Percentiles rank a stretch among this genome's conserved stretches.
Evolutionary conservation across 2,888 invertebrate species (phyloP).

Genomic region (Diplazon laetatorius): DNA sequence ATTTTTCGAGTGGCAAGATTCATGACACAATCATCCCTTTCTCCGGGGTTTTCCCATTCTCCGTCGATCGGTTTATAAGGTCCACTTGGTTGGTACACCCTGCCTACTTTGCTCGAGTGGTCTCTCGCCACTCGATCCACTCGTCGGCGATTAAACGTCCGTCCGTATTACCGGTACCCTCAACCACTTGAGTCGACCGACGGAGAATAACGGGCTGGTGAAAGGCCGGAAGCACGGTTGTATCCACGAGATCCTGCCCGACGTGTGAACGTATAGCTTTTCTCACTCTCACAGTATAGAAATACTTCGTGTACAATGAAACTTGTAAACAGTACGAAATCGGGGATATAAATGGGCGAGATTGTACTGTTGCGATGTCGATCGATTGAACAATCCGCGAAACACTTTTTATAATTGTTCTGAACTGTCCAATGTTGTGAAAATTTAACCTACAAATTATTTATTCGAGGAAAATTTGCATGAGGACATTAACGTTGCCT

Average conservation of each 20-base stretch:
- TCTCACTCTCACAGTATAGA: background rate
- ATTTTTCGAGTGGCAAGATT: constrained; percentile 69
- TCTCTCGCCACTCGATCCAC: constrained; percentile 62
- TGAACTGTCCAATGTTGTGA: no score
- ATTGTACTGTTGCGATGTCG: no score
- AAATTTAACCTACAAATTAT: no score
- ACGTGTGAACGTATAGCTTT: constrained; percentile 19
- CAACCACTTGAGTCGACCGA: constrained; percentile 40
- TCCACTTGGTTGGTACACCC: constrained; percentile 27
- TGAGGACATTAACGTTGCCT: background rate
- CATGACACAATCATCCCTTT: constrained; percentile 31
- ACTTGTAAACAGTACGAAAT: no score
- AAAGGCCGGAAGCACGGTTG: background rate
- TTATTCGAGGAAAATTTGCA: no score
- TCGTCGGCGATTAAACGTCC: constrained; percentile 64
- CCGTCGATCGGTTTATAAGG: constrained; percentile 31
- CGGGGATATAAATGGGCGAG: no score
- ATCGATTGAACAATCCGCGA: no score
- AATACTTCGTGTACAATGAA: no score
- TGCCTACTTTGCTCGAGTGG: constrained; percentile 58
- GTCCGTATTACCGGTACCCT: constrained; percentile 48
- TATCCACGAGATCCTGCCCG: constrained; percentile 8
- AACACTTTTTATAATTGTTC: no score
- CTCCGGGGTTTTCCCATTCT: constrained; percentile 31
- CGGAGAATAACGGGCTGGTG: constrained; percentile 16